A percentile compares a stretch with the other conserved stretches of the same genome.
Evolutionary conservation across 2,888 invertebrate genomes (phyloP).

Genomic region (Spisula subtruncata): DNA sequence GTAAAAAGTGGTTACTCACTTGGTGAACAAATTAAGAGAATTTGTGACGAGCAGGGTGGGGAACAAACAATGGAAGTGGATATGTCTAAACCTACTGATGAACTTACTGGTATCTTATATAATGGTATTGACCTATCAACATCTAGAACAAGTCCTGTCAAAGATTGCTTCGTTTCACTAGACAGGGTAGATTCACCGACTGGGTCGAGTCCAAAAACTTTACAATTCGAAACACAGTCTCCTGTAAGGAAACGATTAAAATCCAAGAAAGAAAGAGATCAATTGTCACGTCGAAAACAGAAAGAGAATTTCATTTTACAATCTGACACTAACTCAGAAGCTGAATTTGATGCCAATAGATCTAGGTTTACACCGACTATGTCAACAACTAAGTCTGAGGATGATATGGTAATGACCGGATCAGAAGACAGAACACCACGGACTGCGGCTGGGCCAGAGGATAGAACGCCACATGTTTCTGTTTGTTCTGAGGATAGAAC

Average conservation of each 20-base stretch:
- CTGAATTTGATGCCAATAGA: constrained; percentile 49
- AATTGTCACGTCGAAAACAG: constrained; percentile 71
- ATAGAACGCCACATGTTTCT: neutral
- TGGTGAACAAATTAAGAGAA: constrained; percentile 74
- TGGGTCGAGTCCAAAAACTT: neutral
- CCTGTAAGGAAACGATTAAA: constrained; percentile 72
- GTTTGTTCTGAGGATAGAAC: constrained; percentile 43
- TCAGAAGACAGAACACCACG: constrained; percentile 67
- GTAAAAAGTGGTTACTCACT: constrained; percentile 73
- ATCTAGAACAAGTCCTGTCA: constrained; percentile 49
- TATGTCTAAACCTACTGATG: constrained; percentile 10
- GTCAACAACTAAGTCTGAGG: constrained; percentile 59
- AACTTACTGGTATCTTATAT: constrained; percentile 1
- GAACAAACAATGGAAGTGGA: constrained; percentile 67
- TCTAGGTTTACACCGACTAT: neutral
- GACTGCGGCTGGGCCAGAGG: neutral
- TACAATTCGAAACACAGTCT: constrained; percentile 48
- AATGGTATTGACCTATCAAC: constrained; percentile 31
- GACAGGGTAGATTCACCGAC: constrained; percentile 63
- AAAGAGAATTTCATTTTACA: constrained; percentile 73
- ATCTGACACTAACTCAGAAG: constrained; percentile 75
- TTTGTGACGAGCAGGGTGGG: constrained; percentile 63
- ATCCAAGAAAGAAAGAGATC: constrained; percentile 77
- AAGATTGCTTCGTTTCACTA: constrained; percentile 66
- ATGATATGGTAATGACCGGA: constrained; percentile 69